A percentile compares a stretch with the other conserved stretches of the same genome.
Evolutionary conservation across 2,888 invertebrate species (phyloP).

Genomic region (Scaptodrosophila latifasciaeformis): DNA sequence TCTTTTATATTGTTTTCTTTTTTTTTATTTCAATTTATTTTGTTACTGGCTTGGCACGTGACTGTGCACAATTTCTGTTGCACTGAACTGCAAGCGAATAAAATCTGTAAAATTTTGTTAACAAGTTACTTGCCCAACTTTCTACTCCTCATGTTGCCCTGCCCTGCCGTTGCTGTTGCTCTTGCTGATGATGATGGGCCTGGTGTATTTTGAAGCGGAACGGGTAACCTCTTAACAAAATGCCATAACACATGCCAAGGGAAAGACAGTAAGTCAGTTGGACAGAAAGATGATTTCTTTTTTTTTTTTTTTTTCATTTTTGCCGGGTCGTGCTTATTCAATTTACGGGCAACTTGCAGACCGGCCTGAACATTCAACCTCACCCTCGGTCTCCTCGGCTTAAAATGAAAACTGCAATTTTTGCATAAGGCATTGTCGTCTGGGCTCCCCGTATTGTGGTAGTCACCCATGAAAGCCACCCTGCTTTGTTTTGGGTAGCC

Average conservation of each 20-base stretch:
- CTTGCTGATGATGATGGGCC: too few species aligned
- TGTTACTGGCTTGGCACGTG: conserved; percentile 42
- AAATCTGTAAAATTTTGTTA: conserved; percentile 38
- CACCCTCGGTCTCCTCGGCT: conserved; percentile 19
- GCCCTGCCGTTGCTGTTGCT: too few species aligned
- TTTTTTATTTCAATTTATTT: conserved; percentile 2
- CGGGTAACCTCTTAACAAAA: conserved; percentile 32
- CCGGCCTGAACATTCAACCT: neutral
- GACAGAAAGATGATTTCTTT: neutral
- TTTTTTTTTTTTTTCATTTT: too few species aligned
- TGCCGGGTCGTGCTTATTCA: conserved; percentile 43
- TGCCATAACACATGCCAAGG: conserved; percentile 33
- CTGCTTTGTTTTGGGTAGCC: conserved; percentile 32
- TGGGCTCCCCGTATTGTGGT: too few species aligned
- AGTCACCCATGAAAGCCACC: too few species aligned
- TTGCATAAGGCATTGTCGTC: conserved; percentile 40
- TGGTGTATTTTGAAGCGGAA: conserved; percentile 20
- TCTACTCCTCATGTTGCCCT: conserved; percentile 30
- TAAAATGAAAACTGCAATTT: too few species aligned
- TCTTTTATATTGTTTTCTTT: conserved; percentile 5
- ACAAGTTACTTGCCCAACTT: conserved; percentile 37
- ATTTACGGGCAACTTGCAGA: conserved; percentile 56
- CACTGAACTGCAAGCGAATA: neutral
- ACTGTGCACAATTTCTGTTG: conserved; percentile 30
- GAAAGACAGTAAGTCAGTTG: neutral